Conservation (phyloP, 2,797 vertebrate genomes). For the Rhynchotus rufescens region DNA sequence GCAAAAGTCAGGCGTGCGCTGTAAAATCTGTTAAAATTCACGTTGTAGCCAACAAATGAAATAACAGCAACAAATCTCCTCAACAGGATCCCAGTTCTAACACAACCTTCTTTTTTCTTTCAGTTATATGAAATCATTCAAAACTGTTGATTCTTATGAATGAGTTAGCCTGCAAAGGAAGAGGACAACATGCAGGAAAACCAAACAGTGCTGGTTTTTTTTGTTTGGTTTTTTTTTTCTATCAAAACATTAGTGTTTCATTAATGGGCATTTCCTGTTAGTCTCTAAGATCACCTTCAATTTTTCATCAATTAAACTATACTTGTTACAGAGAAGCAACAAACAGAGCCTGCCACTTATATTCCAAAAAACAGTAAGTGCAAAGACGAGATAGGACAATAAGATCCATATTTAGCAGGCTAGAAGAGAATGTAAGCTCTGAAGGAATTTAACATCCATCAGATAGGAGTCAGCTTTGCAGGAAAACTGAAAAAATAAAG, state of each 20-base stretch:
- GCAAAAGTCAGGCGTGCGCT: background rate
- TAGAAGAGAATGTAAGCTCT: constrained; percentile 15
- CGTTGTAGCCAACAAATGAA: background rate
- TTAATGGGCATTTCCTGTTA: background rate
- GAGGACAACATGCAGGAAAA: background rate
- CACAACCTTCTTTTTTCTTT: background rate
- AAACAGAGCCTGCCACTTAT: background rate
- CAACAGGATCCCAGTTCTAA: background rate
- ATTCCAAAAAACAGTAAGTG: background rate
- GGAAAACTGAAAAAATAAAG: background rate
- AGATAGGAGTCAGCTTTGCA: background rate
- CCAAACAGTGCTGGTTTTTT: background rate
- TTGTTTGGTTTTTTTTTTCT: background rate
- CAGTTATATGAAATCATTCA: background rate
- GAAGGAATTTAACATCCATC: background rate
- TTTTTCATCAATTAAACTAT: background rate
- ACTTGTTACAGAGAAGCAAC: background rate
- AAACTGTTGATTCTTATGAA: constrained; percentile 21
- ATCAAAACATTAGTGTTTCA: background rate
- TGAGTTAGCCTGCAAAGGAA: constrained; percentile 1
- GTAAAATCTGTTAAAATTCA: background rate
- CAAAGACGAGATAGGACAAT: background rate
- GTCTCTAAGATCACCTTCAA: background rate
- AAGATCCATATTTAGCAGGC: background rate
- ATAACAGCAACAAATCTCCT: background rate